Conservation (phyloP, 2,888 invertebrate species). For the Herminia tarsipennalis region DNA sequence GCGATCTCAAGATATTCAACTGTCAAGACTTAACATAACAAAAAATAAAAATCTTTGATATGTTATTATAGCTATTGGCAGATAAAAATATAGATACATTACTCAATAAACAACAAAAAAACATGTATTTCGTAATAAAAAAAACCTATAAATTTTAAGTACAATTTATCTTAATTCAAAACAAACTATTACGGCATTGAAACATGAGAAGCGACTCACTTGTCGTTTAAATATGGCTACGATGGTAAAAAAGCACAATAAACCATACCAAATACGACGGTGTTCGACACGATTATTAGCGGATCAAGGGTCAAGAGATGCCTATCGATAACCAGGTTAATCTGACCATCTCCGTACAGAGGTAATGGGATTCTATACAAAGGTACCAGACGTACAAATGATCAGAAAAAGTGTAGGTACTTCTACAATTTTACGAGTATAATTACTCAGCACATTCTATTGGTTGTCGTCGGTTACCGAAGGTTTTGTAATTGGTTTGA, state of each 20-base stretch:
- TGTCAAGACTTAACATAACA: too few relatives aligned
- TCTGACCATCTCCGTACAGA: slow-evolving; percentile 51
- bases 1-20: too few relatives aligned
- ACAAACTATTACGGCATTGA: too few relatives aligned
- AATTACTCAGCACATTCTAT: slow-evolving; percentile 44
- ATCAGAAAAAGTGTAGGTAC: slow-evolving; percentile 12
- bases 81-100: too few relatives aligned
- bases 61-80: too few relatives aligned
- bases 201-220: neutral
- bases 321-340: slow-evolving; percentile 65
- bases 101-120: too few relatives aligned
- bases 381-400: slow-evolving; percentile 31
- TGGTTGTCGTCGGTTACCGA: slow-evolving; percentile 6
- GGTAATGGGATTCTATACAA: slow-evolving; percentile 43
- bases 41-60: too few relatives aligned
- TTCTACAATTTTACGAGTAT: slow-evolving; percentile 24
- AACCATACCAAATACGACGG: slow-evolving; percentile 58
- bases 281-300: slow-evolving; percentile 74
- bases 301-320: slow-evolving; percentile 76
- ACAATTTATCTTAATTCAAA: too few relatives aligned
- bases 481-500: slow-evolving; percentile 4
- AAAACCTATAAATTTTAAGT: too few relatives aligned
- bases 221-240: slow-evolving; percentile 44
- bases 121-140: too few relatives aligned
- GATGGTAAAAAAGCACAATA: slow-evolving; percentile 66